Evolutionary conservation across 2,113 vertebrate species (phyloP).

Genomic region (Muscicapa adusta): DNA sequence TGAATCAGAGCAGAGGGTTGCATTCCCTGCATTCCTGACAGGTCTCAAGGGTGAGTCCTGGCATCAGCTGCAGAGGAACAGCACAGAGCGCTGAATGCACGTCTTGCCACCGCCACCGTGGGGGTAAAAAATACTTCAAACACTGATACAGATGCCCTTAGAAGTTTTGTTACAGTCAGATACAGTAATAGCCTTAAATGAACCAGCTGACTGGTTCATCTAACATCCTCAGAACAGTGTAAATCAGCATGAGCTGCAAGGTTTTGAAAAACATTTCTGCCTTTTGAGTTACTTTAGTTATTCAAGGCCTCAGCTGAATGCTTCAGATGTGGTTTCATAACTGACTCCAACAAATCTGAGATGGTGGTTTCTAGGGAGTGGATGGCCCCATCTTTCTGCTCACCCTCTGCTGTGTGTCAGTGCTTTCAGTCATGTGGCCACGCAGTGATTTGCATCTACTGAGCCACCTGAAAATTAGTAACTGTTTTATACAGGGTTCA

Average conservation of each 20-base stretch:
- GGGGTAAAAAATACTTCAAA: neutral
- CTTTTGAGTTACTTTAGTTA: neutral
- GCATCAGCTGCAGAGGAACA: neutral
- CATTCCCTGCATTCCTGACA: conserved; percentile 49
- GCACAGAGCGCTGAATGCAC: neutral
- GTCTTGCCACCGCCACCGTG: neutral
- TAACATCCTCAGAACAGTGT: neutral
- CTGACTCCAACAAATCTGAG: neutral
- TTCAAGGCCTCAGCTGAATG: neutral
- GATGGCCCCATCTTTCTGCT: neutral
- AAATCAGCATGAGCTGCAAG: neutral
- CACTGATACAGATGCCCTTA: neutral
- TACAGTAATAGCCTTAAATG: neutral
- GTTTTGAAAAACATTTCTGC: neutral
- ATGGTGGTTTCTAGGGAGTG: neutral
- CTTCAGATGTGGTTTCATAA: neutral
- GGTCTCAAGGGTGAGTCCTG: neutral
- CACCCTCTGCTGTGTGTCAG: neutral
- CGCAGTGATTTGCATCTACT: fast-evolving
- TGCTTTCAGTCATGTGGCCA: neutral
- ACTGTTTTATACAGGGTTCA: neutral
- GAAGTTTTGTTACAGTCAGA: neutral
- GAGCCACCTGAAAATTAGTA: neutral
- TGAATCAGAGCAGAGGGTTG: conserved; percentile 14
- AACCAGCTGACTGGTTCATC: neutral